phyloP scores from a whole-genome alignment of 2,888 invertebrate species.

The Clepsis dumicolana region DNA sequence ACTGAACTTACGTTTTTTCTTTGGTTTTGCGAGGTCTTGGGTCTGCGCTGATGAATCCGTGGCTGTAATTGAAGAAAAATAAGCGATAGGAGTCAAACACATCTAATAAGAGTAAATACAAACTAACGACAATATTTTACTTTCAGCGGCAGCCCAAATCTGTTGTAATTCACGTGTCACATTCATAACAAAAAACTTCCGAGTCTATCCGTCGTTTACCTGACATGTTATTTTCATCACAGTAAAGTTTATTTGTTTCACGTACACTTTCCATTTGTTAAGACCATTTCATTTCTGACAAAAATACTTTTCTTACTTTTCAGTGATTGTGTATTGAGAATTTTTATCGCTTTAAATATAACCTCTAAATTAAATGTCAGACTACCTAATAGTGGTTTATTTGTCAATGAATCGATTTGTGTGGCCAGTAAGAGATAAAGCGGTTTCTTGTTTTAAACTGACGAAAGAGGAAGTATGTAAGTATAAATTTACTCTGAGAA shows the following conservation, averaged over 20 bases:
- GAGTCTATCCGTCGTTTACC: slow-evolving; percentile 54
- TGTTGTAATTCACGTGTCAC: slow-evolving; percentile 6
- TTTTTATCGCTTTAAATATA: slow-evolving; percentile 61
- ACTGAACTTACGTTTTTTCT: slow-evolving; percentile 66
- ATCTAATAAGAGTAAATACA: neutral
- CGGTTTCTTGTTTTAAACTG: slow-evolving; percentile 2
- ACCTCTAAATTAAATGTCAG: slow-evolving; percentile 57
- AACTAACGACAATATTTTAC: slow-evolving; percentile 5
- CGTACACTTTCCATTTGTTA: slow-evolving; percentile 53
- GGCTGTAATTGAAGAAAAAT: slow-evolving; percentile 50
- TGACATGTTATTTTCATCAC: slow-evolving; percentile 74
- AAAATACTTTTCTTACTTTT: slow-evolving; percentile 51
- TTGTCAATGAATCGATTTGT: slow-evolving; percentile 17
- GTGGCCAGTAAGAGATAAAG: slow-evolving; percentile 14
- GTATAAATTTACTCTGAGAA: neutral
- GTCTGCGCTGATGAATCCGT: slow-evolving; percentile 67
- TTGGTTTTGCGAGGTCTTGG: slow-evolving; percentile 61
- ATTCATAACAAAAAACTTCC: slow-evolving; percentile 1
- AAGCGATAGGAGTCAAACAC: neutral
- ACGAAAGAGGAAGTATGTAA: neutral
- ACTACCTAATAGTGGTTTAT: neutral
- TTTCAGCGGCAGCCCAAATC: neutral
- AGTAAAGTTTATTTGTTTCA: slow-evolving; percentile 54
- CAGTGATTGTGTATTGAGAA: slow-evolving; percentile 59
- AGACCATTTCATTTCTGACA: slow-evolving; percentile 66